Conservation (phyloP, 2,888 invertebrate genomes). For the Anodontia alba region DNA sequence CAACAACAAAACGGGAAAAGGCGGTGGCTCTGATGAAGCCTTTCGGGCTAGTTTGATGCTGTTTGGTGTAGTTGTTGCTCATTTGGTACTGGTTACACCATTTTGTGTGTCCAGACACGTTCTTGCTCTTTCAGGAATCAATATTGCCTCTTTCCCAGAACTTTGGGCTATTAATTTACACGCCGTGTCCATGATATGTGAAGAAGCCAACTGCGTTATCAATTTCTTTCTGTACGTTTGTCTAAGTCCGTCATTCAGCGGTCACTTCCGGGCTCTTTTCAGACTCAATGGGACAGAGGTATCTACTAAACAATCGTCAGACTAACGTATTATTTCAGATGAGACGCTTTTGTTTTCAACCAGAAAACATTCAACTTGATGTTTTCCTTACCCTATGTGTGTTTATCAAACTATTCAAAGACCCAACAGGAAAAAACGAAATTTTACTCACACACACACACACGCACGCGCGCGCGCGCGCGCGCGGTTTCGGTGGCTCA, state of each 20-base stretch:
- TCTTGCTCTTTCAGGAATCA: not conserved
- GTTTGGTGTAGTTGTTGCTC: not conserved
- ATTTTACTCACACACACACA: too few species aligned
- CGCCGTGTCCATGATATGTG: not conserved
- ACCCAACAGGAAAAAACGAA: too few species aligned
- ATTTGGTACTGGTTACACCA: not conserved
- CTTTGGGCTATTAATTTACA: not conserved
- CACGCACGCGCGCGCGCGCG: too few species aligned
- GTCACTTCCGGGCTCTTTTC: not conserved
- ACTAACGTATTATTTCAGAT: too few species aligned
- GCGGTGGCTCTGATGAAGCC: not conserved
- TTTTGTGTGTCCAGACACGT: not conserved
- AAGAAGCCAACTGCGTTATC: not conserved
- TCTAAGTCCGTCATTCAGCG: not conserved
- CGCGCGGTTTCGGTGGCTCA: too few species aligned
- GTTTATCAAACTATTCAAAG: too few species aligned
- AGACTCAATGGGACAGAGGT: too few species aligned
- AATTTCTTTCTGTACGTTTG: not conserved
- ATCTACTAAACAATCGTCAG: too few species aligned
- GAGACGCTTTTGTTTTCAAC: too few species aligned
- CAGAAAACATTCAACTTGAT: too few species aligned
- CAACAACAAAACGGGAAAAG: not conserved
- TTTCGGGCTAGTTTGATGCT: not conserved
- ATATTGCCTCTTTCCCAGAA: not conserved
- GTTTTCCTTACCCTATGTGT: too few species aligned